Base-by-base conservation (phyloP, 2,888 invertebrate species). In the Rotaria macrura region DNA sequence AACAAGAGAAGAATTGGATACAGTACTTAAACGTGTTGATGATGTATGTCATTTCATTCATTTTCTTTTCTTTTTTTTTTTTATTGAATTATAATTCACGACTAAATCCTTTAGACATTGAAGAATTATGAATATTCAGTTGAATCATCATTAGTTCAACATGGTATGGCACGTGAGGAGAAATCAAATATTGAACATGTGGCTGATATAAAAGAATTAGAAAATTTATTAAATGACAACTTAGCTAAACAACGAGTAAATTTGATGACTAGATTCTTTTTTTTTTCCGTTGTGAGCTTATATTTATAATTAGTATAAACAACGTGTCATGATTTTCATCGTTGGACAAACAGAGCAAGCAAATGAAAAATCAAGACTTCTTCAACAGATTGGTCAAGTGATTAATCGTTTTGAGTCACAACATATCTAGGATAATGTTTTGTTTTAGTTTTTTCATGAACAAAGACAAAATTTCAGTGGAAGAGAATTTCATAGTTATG, bases 11-110 rank as follows among this genome's bases (percentile, higher is more conserved):
- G 90, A 90, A 84, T 88, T 90, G 85, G 88, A 88, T 49, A 89
- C 89, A 87, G 90, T 90, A 65, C 88, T 90, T 88, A 88, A 88
- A 38, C 85, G 90, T 72, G 90, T 90, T 20, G 90, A 90, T 52
- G 89, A 87, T 86, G 89, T 89, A 87, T 87, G 79, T 43, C 10
- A 65, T 34, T 14, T 34, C 14, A 34, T 34, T 65, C 38, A 0
- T 20, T 14, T 65, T 34, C 17, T 4, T 65, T 20, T 20, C n/a
- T 65, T 6, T 55, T 7, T 6, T 17, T 5, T 17, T 65, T 34
- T 1, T 29, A 14, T 12, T 9, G 4, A 12, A 57, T 29, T 14
- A 57, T 29, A 34, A 29, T n/a, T n/a, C n/a, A n/a, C n/a, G n/a
- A n/a, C n/a, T 38, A 49, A 49, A 49, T 12, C 0, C 17, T 65